Evolutionary conservation across 2,113 vertebrate genomes (phyloP).

Genomic region (Gopherus evgoodei): DNA sequence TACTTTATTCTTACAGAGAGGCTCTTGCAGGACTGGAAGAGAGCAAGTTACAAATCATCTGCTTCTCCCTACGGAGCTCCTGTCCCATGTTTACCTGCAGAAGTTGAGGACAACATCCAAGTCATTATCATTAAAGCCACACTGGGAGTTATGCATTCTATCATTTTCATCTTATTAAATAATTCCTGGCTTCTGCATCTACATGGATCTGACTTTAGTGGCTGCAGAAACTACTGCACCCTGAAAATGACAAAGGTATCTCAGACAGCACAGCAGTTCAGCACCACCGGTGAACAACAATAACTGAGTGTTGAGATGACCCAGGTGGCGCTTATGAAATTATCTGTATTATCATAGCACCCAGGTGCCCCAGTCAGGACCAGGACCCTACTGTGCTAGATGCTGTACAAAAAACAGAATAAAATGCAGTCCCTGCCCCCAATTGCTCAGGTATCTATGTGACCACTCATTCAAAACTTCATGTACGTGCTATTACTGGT

Average conservation of each 20-base stretch:
- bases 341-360: neutral
- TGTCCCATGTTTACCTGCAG: neutral
- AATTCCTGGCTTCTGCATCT: rapidly evolving
- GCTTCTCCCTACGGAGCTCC: neutral
- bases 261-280: rapidly evolving
- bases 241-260: rapidly evolving
- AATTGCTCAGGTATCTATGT: neutral
- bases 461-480: neutral
- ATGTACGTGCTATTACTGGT: neutral
- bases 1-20: neutral
- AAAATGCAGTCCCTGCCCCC: neutral
- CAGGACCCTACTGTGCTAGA: neutral
- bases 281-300: neutral
- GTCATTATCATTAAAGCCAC: neutral
- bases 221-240: rapidly evolving
- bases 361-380: neutral
- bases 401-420: neutral
- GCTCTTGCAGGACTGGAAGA: neutral
- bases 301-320: neutral
- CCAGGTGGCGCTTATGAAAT: neutral
- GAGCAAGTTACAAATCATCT: neutral
- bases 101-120: neutral
- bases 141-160: neutral
- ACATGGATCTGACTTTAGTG: rapidly evolving
- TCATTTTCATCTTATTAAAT: neutral